Conservation (phyloP, 2,113 vertebrate genomes). For the Nymphicus hollandicus region DNA sequence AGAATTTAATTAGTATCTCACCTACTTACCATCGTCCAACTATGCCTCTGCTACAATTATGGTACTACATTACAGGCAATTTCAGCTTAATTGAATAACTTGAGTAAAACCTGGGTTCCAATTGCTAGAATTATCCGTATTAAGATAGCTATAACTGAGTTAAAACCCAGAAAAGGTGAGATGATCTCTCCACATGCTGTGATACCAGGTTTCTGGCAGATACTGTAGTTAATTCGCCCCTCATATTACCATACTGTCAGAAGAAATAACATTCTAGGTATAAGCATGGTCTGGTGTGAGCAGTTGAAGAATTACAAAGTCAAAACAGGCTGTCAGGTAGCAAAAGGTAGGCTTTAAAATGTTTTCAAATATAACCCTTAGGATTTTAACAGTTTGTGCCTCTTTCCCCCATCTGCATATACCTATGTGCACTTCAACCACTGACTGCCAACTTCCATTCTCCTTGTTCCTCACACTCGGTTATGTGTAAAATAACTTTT, state of each 20-base stretch:
- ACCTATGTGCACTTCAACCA: neutral
- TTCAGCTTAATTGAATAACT: conserved; percentile 39
- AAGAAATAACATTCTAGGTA: neutral
- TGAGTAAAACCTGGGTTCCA: conserved; percentile 41
- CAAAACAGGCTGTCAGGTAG: neutral
- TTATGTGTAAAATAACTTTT: neutral
- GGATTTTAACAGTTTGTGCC: neutral
- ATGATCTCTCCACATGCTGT: neutral
- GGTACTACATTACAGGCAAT: neutral
- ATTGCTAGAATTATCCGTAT: neutral
- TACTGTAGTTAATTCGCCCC: neutral
- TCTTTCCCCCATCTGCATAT: neutral
- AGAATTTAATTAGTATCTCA: conserved; percentile 62
- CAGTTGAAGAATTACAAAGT: neutral
- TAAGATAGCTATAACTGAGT: neutral
- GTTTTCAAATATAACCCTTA: neutral
- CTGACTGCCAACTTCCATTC: neutral
- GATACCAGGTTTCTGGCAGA: neutral
- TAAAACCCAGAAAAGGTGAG: neutral
- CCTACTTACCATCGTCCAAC: conserved; percentile 28
- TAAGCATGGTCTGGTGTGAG: neutral
- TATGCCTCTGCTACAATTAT: neutral
- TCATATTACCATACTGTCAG: neutral
- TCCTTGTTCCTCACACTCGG: neutral
- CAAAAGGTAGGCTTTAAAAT: neutral